Evolutionary conservation across 2,113 vertebrate species (phyloP).

Genomic region (Chroicocephalus ridibundus): DNA sequence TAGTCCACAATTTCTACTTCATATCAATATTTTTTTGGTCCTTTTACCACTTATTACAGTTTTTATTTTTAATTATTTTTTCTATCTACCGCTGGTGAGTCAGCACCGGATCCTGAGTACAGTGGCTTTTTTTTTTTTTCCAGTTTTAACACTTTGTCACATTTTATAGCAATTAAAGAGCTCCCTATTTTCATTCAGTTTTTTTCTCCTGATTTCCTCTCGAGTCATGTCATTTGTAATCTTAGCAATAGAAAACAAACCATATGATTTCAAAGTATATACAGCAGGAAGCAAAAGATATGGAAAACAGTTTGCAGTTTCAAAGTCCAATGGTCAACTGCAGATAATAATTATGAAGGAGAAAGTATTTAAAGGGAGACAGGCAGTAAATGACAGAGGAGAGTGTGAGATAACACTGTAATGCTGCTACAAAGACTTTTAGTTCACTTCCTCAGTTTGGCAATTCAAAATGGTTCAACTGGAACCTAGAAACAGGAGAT

Average conservation of each 20-base stretch:
- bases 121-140: not conserved
- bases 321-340: conserved; percentile 18
- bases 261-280: not conserved
- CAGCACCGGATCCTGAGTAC: not conserved
- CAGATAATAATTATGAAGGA: not conserved
- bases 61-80: not conserved
- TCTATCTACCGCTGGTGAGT: not conserved
- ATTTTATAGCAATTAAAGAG: not conserved
- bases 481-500: not conserved
- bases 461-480: not conserved
- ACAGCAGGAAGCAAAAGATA: not conserved
- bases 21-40: not conserved
- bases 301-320: not conserved
- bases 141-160: not conserved
- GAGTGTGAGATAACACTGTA: not conserved
- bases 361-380: not conserved
- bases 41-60: not conserved
- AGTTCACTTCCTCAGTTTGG: not conserved
- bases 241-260: not conserved
- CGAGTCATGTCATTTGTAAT: not conserved
- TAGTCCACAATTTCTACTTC: not conserved
- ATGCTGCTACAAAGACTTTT: not conserved
- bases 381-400: not conserved
- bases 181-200: not conserved
- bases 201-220: not conserved